These are phyloP conservation scores for Drosophila mercatorum DNA, from an alignment of 2,888 invertebrate species.

Conservation along the genomic window DNA sequence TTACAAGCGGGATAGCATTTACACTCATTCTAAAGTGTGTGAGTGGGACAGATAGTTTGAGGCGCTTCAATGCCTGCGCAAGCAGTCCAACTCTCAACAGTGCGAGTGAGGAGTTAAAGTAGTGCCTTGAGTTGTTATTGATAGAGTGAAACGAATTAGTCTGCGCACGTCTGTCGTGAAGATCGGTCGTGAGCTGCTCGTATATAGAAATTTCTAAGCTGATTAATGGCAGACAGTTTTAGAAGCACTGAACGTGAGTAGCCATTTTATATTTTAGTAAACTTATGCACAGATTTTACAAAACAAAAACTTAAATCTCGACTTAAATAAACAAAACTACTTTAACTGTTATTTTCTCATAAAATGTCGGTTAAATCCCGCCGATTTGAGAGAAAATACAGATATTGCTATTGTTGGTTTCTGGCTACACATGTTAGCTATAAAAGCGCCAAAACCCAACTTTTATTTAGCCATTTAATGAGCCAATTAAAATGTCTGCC, in stretches of 20 bases:
- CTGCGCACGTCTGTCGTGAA: neutral
- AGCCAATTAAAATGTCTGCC: constrained; percentile 46
- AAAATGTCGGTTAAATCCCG: neutral
- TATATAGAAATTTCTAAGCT: neutral
- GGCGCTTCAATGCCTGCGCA: neutral
- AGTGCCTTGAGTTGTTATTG: neutral
- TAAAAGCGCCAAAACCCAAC: constrained; percentile 13
- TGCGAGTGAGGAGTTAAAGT: neutral
- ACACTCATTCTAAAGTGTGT: neutral
- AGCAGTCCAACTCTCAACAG: neutral
- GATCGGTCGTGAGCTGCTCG: neutral
- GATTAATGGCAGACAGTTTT: too few species aligned
- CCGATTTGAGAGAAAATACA: neutral
- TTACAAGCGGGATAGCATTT: neutral
- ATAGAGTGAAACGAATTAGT: neutral
- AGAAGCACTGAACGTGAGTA: too few species aligned
- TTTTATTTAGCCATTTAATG: constrained; percentile 33
- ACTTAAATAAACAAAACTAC: neutral
- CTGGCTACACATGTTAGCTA: constrained; percentile 21
- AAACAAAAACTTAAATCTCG: neutral
- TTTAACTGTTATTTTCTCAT: neutral
- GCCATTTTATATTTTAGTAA: neutral
- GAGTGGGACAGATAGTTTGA: neutral
- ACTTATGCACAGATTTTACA: too few species aligned
- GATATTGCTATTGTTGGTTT: neutral